A percentile compares a stretch with the other conserved stretches of the same genome.
Conservation (phyloP, 2,888 invertebrate species). For the Amblyjoppa fuscipennis region DNA sequence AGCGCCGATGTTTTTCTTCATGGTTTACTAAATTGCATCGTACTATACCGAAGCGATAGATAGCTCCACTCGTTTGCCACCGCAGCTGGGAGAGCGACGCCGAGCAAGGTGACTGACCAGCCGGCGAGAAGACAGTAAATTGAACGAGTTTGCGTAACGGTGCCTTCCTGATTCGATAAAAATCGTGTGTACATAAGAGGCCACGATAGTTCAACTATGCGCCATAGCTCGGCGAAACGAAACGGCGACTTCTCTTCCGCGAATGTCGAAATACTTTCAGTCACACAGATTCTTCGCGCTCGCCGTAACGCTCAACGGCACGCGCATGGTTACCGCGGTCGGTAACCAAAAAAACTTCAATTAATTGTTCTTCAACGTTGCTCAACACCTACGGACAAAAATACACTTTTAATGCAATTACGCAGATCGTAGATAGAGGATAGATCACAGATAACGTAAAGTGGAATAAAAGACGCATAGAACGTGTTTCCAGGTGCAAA, state of each 20-base stretch:
- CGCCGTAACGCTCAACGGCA: too few species aligned
- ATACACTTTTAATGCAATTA: too few species aligned
- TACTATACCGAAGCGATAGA: not conserved
- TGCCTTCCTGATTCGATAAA: constrained; percentile 55
- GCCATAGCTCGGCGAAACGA: constrained; percentile 3
- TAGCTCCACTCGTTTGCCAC: constrained; percentile 24
- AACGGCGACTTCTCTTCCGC: not conserved
- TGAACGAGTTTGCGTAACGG: constrained; percentile 69
- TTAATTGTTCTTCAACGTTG: too few species aligned
- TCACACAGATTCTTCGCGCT: not conserved
- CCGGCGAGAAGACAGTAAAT: constrained; percentile 63
- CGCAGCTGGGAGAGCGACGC: constrained; percentile 19
- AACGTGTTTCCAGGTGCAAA: too few species aligned
- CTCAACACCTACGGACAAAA: too few species aligned
- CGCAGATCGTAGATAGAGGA: too few species aligned
- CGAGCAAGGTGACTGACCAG: constrained; percentile 65
- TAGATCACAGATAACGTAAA: too few species aligned
- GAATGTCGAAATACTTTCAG: constrained; percentile 5
- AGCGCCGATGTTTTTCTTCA: not conserved
- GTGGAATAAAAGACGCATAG: too few species aligned
- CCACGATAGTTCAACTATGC: not conserved
- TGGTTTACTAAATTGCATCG: constrained; percentile 18
- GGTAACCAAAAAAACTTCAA: too few species aligned
- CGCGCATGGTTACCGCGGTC: too few species aligned
- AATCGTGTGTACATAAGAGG: constrained; percentile 20